Evolutionary conservation across 2,113 vertebrate genomes (phyloP).

Genomic region (Heterotis niloticus): DNA sequence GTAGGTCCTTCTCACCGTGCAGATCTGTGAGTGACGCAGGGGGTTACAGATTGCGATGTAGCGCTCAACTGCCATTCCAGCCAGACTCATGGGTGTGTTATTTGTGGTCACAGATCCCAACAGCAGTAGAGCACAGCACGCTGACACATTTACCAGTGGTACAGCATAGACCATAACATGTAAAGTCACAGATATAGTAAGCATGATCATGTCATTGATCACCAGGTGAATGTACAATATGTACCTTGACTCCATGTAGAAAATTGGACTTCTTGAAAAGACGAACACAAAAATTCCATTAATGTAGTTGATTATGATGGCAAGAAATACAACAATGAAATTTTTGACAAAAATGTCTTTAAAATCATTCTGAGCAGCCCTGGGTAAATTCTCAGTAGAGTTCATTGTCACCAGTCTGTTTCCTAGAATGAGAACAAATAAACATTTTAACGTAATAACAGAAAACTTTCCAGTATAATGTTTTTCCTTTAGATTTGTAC

Average conservation of each 20-base stretch:
- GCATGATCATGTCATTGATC: conserved; percentile 53
- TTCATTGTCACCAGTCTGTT: conserved; percentile 37
- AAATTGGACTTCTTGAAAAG: conserved; percentile 39
- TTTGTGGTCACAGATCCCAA: conserved; percentile 30
- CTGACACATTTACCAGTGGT: conserved; percentile 11
- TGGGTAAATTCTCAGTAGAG: background rate
- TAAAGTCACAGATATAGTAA: conserved; percentile 34
- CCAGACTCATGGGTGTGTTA: conserved; percentile 55
- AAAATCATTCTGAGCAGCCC: conserved; percentile 1
- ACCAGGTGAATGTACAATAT: conserved; percentile 56
- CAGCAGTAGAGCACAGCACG: conserved; percentile 27
- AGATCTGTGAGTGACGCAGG: conserved; percentile 47
- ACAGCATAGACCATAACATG: conserved; percentile 21
- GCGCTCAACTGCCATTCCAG: conserved; percentile 56
- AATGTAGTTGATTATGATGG: conserved; percentile 41
- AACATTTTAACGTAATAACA: too few relatives aligned
- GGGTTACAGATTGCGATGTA: conserved; percentile 54
- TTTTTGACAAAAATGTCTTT: conserved; percentile 31
- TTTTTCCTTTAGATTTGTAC: too few relatives aligned
- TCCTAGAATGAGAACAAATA: background rate
- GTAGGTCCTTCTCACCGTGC: conserved; percentile 44
- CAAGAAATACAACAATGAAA: conserved; percentile 35
- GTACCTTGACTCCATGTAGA: conserved; percentile 51
- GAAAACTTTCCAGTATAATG: too few relatives aligned
- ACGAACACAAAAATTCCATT: conserved; percentile 48